These are phyloP conservation scores for Asteroscopus sphinx DNA, from an alignment of 2,888 invertebrate genomes.

Conservation along the genomic window DNA sequence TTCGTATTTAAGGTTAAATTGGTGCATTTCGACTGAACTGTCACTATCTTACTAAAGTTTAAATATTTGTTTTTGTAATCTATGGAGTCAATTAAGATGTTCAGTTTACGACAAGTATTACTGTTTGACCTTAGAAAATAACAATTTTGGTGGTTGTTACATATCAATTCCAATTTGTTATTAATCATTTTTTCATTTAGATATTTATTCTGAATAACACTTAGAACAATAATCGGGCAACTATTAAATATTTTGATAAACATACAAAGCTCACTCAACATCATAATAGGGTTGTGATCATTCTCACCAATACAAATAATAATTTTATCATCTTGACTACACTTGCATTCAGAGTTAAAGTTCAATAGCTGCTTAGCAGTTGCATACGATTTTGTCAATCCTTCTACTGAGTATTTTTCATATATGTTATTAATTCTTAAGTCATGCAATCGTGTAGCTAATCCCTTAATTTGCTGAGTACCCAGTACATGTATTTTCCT, in stretches of 20 bases:
- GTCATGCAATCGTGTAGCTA: background rate
- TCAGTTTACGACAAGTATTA: slow-evolving; percentile 3
- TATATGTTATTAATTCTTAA: background rate
- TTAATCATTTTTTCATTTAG: background rate
- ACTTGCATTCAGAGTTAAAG: background rate
- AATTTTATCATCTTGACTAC: slow-evolving; percentile 3
- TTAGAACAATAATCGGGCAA: slow-evolving; percentile 1
- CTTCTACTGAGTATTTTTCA: background rate
- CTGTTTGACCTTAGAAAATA: background rate
- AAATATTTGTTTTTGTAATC: slow-evolving; percentile 3
- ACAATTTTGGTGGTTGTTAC: slow-evolving; percentile 3
- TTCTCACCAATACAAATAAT: background rate
- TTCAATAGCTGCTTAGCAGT: background rate
- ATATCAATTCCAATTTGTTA: background rate
- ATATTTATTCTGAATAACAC: slow-evolving; percentile 1
- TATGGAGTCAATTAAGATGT: background rate
- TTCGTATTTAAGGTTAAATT: background rate
- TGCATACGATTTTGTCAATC: background rate
- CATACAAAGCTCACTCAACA: slow-evolving; percentile 1
- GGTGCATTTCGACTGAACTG: slow-evolving; percentile 1
- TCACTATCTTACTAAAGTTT: background rate
- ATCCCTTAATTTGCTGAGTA: background rate
- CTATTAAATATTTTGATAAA: slow-evolving; percentile 2
- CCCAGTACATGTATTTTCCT: background rate
- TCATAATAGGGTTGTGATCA: background rate